Evolutionary conservation across 2,888 invertebrate species (phyloP), one percentile per base, ranked within the genome.

Genomic region (Drosophila diplacantha): DNA sequence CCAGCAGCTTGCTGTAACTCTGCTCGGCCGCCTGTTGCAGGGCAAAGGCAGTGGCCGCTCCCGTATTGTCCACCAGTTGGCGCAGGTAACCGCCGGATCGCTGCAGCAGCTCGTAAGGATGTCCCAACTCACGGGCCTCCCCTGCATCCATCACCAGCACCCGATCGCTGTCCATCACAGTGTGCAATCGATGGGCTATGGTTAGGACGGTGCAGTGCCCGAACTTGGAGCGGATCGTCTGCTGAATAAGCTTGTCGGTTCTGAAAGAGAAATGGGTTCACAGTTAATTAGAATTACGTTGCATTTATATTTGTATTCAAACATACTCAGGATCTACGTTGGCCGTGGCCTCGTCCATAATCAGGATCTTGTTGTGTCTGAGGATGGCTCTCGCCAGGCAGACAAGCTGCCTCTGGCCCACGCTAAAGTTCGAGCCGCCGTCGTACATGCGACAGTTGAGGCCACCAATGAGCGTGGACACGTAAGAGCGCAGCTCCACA

Each of bases 271-370:
- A 29, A 47, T 6, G 7, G 2, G 12, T 16, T 18, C 0, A 26
- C 3, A 18, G 6, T 35, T 16, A 7, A 22, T 44, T 22, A 50
- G 44, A 2, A 24, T 22, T 3, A 14, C n/a, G 18, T 9, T 43
- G 5, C 44, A 22, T 3, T 6, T 7, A 9, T 9, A 6, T 20
- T 22, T 43, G 0, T 6, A 7, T 2, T 20, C 9, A 0, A 16
- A 87, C 91, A 90, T 89, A 94, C 94, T 93, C 92, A 63, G 93
- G 94, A 88, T 97, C 96, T 3, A 96, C 95, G 87, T 96, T 96
- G 3, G 96, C 96, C 0, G 96, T 96, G 31, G 96, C 96, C 89
- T 97, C 97, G 81, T 97, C 97, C 68, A 97, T 89, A 22, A 97
- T 93, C 3, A 97, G 90, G 70, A 97, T 91, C 78, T 92, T 93